Base-by-base conservation (phyloP, 37 sponge, comb jelly and placozoan species). In the Axinella damicornis region DNA sequence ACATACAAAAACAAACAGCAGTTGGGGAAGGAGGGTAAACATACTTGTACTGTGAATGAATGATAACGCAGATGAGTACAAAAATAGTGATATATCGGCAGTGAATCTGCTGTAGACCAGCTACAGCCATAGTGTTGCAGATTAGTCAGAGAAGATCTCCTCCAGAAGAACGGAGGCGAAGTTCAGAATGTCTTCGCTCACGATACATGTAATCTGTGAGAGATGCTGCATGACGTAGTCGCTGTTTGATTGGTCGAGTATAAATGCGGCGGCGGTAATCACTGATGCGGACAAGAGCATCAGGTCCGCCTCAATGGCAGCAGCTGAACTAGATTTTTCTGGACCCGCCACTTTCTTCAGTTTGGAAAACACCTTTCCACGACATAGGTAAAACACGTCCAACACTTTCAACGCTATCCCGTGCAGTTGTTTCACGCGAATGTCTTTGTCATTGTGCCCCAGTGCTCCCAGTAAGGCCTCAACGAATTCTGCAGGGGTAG, bases 391-490 rank as follows among this genome's bases (percentile, higher is more conserved):
- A 24, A 67, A 83, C 28, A 85, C 70, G 21, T 92, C 93, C 37
- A 88, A 59, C 2, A 92, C 40, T 71, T 88, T 92, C 40, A 92
- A 46, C 33, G 80, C 30, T 5, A 92, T 60, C 20, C 85, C 89
- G 41, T 92, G 88, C 18, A 92, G 85, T 17, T 92, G 89, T 34
- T 88, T 92, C 27, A 81, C 85, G 18, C 85, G 80, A 22, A 92
- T 15, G 24, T 64, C 6, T 1, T 59, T 33, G 36, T 80, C 54
- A 34, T 81, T 80, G 32, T 81, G 69, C 1, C 80, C 85, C 32
- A 96, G 34, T 5, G 78, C 52, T 30, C 94, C 96, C 37, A 96
- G 82, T 0, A 96, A 77, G 34, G 79, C 69, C 53, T 96, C 96
- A n/a, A 90, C 70, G 68, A 65, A 92, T 28, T 79, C 77, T 36